phyloP scores from a whole-genome alignment of 2,797 vertebrate genomes.

The Scomberomorus guttatus region DNA sequence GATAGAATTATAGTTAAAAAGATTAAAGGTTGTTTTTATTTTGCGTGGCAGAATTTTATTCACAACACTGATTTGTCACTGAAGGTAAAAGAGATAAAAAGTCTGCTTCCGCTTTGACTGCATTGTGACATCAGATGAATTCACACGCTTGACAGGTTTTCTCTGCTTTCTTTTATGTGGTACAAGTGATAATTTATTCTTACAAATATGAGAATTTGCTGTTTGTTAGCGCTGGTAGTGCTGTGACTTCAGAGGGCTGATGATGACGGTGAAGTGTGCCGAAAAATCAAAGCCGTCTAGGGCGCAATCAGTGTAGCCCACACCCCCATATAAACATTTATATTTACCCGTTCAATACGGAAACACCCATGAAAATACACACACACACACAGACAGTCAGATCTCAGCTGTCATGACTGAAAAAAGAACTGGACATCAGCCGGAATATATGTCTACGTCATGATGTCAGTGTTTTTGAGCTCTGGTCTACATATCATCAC shows the following conservation, averaged over 20 bases:
- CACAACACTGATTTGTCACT: slow-evolving; percentile 34
- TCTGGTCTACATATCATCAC: slow-evolving; percentile 63
- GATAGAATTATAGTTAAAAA: slow-evolving; percentile 10
- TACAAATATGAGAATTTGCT: slow-evolving; percentile 41
- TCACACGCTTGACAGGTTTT: slow-evolving; percentile 24
- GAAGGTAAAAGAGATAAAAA: slow-evolving; percentile 40
- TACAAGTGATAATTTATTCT: slow-evolving; percentile 61
- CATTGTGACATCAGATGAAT: slow-evolving; percentile 34
- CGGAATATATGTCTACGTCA: slow-evolving; percentile 59
- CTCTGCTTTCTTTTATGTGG: slow-evolving; percentile 42
- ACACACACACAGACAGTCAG: slow-evolving; percentile 27
- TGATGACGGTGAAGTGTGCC: background rate
- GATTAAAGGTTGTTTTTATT: slow-evolving; percentile 36
- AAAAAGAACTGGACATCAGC: slow-evolving; percentile 66
- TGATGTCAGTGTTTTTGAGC: slow-evolving; percentile 56
- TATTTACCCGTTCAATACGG: background rate
- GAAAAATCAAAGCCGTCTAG: slow-evolving; percentile 11
- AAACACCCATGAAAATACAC: slow-evolving; percentile 24
- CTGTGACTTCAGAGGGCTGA: slow-evolving; percentile 26
- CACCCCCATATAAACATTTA: slow-evolving; percentile 17
- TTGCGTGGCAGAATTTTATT: slow-evolving; percentile 38
- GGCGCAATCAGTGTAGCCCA: background rate
- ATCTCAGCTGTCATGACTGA: slow-evolving; percentile 54
- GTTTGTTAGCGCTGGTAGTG: slow-evolving; percentile 12
- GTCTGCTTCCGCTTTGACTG: background rate